Evolutionary conservation across 2,888 invertebrate species (phyloP), one percentile per base, ranked within the genome.

Genomic region (Rosalia funebris): DNA sequence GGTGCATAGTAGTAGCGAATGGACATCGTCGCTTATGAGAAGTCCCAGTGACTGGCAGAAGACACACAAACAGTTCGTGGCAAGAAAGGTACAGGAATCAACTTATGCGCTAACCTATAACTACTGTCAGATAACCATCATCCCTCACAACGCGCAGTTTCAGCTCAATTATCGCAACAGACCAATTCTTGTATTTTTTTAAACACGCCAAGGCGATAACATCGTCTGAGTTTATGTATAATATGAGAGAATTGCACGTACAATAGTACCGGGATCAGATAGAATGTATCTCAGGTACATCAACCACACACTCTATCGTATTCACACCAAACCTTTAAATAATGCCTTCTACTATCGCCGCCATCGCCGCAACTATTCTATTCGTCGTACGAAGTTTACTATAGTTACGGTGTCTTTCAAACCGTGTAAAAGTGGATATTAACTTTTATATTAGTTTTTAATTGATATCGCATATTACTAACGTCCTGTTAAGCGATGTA

Each of bases 71-170:
- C 41, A 44, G 39, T 15, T 41, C 14, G 36, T 39, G 14, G n/a
- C 16, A 32, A 46, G 25, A 47, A 45, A 47, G 12, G 25, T 12
- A 20, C 17, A 41, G 20, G 20, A 14, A 57, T 41, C 16, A 15
- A n/a, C 45, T 32, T 41, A 14, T 42, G 41, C 45, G 55, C 55
- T 14, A 59, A 53, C 56, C 55, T 42, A 39, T 55, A 55, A 58
- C 59, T 59, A 58, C 9, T 59, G 56, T 62, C 56, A 62, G 62
- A 62, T 59, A 62, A 52, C 10, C 32, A 59, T 55, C 57, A 19
- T 57, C 37, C 48, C 39, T 57, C 45, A 39, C 20, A 45, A 58
- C 15, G 41, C 15, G 17, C 15, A 47, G 12, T 44, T 60, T 20
- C 25, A 42, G 19, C 44, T 56, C 37, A 55, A 48, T 60, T 55